Conservation (phyloP, 2,113 vertebrate genomes). For the Desmodus rotundus region DNA sequence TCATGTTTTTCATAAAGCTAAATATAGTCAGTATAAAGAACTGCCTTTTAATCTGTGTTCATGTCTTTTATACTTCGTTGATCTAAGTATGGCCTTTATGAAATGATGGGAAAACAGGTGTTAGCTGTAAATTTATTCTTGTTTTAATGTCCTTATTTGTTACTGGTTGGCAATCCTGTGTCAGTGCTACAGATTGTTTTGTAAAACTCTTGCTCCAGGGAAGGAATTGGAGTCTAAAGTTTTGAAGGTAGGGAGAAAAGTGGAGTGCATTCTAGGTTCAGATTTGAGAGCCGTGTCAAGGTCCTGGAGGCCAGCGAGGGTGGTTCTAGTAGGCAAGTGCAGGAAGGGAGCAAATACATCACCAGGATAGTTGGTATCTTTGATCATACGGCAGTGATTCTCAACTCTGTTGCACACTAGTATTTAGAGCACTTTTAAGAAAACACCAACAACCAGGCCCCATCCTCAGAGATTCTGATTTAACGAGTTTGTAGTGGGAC, state of each 20-base stretch:
- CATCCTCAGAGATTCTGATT: not conserved
- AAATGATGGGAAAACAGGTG: not conserved
- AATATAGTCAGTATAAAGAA: not conserved
- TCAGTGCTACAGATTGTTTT: not conserved
- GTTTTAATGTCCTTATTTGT: not conserved
- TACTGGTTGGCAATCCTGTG: not conserved
- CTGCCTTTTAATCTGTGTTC: not conserved
- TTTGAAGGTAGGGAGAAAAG: constrained; percentile 5
- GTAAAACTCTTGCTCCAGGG: not conserved
- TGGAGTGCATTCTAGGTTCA: not conserved
- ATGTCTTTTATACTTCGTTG: not conserved
- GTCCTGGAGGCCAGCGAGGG: not conserved
- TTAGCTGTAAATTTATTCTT: constrained; percentile 14
- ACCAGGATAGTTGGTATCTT: not conserved
- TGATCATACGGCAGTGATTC: not conserved
- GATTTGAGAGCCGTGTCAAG: not conserved
- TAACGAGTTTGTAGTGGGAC: not conserved
- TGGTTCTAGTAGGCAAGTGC: not conserved
- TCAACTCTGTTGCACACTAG: not conserved
- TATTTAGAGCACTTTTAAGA: not conserved
- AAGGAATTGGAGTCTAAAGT: not conserved
- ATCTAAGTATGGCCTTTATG: not conserved
- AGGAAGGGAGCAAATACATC: not conserved
- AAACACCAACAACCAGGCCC: not conserved
- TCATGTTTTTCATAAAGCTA: not conserved